Base-by-base conservation (phyloP, 2,797 vertebrate species). In the Phalloptychus januarius region DNA sequence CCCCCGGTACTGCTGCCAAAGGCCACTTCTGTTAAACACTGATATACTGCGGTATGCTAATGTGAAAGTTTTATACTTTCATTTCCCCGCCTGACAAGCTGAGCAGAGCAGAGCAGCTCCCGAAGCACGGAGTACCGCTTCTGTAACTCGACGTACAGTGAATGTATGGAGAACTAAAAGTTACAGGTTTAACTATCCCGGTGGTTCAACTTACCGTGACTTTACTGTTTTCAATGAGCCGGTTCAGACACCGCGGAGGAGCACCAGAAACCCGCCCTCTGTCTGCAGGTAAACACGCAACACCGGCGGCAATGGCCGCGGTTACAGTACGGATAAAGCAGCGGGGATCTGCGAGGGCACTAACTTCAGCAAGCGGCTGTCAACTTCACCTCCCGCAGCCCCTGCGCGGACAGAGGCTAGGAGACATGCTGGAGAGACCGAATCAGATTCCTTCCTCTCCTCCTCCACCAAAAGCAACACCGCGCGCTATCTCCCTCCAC, bases 361-460 rank as follows among this genome's bases (percentile, higher is more conserved):
- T 76, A 94, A 95, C 91, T 96, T 95, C 80, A 85, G 87, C 87
- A 74, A 46, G 54, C 72, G 88, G 74, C 91, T 94, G 94, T 93
- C 92, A 96, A 96, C 94, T 95, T 95, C 91, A 6, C 63, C 71
- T 73, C 76, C 76, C 7, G 72, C 61, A 83, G 87, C 84, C 85
- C 84, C 83, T 77, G 88, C 87, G 71, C 84, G 69, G 72, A 69
- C 74, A 71, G 80, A 78, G 83, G 80, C 83, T 73, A 77, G 79
- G 83, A 77, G 83, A 69, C 83, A 76, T 58, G 85, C 33, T 0
- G 76, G 52, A 5, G 25, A 70, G 74, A 38, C 28, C 15, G 16
- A 0, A 20, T 44, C 0, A 3, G 38, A 7, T 45, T 28, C 25
- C 33, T 25, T n/a, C 25, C 42, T 8, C 36, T 5, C 7, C 13